A percentile compares a stretch with the other conserved stretches of the same genome.
These are phyloP conservation scores for Pyrochroa serraticornis DNA, from an alignment of 2,888 invertebrate genomes.

Conservation along the genomic window DNA sequence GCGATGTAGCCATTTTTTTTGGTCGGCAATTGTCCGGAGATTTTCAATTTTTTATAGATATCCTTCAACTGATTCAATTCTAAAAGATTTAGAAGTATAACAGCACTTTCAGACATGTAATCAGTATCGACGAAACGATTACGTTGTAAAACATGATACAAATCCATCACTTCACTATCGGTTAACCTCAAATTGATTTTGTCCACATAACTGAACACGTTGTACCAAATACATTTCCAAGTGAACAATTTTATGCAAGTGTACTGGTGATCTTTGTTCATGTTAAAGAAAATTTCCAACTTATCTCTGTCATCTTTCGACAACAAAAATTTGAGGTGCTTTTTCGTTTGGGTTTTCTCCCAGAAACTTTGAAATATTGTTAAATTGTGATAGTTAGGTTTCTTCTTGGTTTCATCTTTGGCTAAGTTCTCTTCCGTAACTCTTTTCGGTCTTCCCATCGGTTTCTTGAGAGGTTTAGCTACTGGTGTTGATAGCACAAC, in stretches of 20 bases:
- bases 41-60: slow-evolving; percentile 30
- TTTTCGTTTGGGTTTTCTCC: neutral
- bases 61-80: slow-evolving; percentile 29
- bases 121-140: slow-evolving; percentile 34
- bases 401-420: slow-evolving; percentile 15
- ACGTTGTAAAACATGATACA: slow-evolving; percentile 29
- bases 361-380: slow-evolving; percentile 6
- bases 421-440: neutral
- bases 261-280: slow-evolving; percentile 36
- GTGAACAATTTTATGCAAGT: slow-evolving; percentile 39
- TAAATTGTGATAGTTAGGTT: slow-evolving; percentile 9
- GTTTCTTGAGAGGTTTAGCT: neutral
- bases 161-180: slow-evolving; percentile 32
- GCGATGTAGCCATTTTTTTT: slow-evolving; percentile 34
- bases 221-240: slow-evolving; percentile 40
- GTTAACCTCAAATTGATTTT: slow-evolving; percentile 31
- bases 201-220: slow-evolving; percentile 36
- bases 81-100: slow-evolving; percentile 30
- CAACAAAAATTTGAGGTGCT: slow-evolving; percentile 7
- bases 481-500: neutral
- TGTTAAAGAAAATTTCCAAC: slow-evolving; percentile 27
- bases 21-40: slow-evolving; percentile 5
- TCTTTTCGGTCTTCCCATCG: neutral
- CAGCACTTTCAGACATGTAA: slow-evolving; percentile 32
- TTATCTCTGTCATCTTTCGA: slow-evolving; percentile 9